phyloP scores from a whole-genome alignment of 1,140 invertebrate species.

The Micrasema longulum region DNA sequence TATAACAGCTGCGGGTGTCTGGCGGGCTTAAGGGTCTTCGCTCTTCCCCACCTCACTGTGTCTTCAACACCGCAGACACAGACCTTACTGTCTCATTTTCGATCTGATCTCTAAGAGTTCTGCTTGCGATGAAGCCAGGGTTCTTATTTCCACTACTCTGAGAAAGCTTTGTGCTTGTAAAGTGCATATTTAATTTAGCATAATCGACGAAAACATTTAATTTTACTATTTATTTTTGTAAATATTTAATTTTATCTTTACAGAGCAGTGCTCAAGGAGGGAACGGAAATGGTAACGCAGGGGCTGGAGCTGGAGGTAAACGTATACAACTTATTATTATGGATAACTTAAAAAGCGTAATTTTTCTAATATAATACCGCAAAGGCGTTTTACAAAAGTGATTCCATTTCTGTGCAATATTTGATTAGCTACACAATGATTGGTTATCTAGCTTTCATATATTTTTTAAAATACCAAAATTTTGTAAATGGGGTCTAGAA shows the following conservation, averaged over 20 bases:
- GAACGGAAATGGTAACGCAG: background rate
- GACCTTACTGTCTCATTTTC: no score
- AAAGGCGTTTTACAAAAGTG: no score
- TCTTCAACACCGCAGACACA: no score
- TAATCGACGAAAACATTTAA: background rate
- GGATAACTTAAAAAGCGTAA: no score
- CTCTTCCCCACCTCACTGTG: no score
- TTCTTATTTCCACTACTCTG: background rate
- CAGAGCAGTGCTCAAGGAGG: slow-evolving; percentile 43
- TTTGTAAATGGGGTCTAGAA: no score
- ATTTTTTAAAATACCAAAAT: no score
- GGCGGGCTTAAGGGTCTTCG: no score
- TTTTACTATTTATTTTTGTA: background rate
- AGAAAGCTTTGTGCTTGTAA: background rate
- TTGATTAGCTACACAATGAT: background rate
- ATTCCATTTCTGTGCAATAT: background rate
- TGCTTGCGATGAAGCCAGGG: background rate
- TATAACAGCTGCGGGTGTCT: no score
- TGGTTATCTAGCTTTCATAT: no score
- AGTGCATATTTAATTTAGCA: background rate
- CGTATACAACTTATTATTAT: background rate
- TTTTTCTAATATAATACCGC: no score
- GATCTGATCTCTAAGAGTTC: background rate
- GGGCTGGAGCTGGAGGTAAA: slow-evolving; percentile 37
- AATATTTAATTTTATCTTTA: slow-evolving; percentile 12